Conservation (phyloP, 1,140 invertebrate species). For the Sipha flava region DNA sequence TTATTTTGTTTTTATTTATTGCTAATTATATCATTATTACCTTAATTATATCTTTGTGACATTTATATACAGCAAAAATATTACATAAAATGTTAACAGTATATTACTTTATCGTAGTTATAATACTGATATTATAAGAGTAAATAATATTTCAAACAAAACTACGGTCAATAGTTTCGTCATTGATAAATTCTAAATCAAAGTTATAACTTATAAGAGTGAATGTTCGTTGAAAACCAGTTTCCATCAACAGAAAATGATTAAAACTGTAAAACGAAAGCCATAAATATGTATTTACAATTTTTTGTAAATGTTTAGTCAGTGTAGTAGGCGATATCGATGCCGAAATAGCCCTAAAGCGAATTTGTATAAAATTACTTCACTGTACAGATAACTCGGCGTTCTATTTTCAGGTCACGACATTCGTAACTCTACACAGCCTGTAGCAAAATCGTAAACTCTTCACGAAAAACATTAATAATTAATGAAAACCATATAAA, state of each 20-base stretch:
- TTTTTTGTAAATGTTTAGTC: not conserved
- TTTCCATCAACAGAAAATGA: not conserved
- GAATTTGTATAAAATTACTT: not conserved
- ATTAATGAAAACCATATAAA: not conserved
- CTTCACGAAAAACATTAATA: not conserved
- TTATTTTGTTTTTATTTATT: too few species aligned
- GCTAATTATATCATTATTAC: too few species aligned
- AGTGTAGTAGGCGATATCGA: not conserved
- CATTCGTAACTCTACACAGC: not conserved
- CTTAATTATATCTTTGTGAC: too few species aligned
- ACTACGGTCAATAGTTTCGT: too few species aligned
- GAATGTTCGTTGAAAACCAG: not conserved
- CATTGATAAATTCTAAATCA: too few species aligned
- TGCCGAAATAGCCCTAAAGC: conserved; percentile 1
- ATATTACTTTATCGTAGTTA: too few species aligned
- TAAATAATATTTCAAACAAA: too few species aligned
- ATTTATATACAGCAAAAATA: too few species aligned
- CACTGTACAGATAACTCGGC: not conserved
- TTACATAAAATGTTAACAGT: too few species aligned
- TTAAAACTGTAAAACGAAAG: not conserved
- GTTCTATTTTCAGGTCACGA: conserved; percentile 18
- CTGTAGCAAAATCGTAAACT: not conserved
- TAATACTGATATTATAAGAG: too few species aligned
- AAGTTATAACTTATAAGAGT: not conserved
- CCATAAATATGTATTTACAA: not conserved